Conservation (phyloP, 2,113 vertebrate genomes). For the Cryptomyrus ogoouensis region DNA sequence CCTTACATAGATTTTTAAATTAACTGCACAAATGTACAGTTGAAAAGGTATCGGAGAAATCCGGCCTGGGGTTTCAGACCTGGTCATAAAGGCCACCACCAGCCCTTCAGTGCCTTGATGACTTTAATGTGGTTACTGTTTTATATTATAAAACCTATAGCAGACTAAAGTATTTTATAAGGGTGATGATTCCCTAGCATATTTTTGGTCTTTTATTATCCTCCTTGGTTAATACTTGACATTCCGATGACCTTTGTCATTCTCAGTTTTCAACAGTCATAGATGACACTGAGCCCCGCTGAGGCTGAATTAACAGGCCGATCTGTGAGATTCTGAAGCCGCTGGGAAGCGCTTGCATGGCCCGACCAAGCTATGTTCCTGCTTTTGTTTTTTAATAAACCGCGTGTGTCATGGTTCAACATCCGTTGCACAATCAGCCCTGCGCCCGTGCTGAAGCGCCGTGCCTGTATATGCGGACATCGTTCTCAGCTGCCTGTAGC, state of each 20-base stretch:
- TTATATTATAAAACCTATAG: neutral
- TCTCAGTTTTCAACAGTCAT: neutral
- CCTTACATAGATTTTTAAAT: neutral
- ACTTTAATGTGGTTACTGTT: neutral
- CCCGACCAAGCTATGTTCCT: neutral
- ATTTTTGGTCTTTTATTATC: neutral
- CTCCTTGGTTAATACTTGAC: neutral
- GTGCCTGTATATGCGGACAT: neutral
- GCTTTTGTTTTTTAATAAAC: neutral
- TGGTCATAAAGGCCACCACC: neutral
- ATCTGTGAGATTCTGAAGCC: neutral
- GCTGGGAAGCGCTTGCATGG: neutral
- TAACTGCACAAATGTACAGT: neutral
- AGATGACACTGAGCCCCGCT: neutral
- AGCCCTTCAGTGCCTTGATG: neutral
- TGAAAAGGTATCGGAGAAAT: neutral
- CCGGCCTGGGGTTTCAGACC: neutral
- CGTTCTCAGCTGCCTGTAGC: neutral
- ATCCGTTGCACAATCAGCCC: neutral
- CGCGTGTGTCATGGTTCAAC: neutral
- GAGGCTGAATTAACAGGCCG: neutral
- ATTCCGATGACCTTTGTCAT: neutral
- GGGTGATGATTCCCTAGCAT: neutral
- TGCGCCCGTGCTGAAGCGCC: neutral
- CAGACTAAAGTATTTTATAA: neutral